Percentiles rank a stretch among this genome's conserved stretches.
phyloP scores from a whole-genome alignment of 1,140 invertebrate species.

The Tetragonula clypearis region DNA sequence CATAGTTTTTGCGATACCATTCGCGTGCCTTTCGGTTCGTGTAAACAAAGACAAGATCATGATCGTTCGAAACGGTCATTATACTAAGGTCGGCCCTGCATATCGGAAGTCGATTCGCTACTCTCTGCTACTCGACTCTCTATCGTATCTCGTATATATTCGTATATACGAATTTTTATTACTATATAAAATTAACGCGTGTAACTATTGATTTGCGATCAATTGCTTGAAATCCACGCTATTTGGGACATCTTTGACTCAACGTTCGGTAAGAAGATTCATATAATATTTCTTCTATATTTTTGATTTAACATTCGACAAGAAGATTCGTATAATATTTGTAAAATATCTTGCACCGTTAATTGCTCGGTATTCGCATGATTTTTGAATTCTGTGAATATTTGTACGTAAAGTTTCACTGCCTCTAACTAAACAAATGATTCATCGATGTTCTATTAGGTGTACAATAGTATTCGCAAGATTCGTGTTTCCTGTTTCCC shows the following conservation, averaged over 20 bases:
- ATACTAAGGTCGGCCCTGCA: slow-evolving; percentile 33
- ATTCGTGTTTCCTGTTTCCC: not conserved
- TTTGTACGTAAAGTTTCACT: not conserved
- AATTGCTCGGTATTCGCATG: not conserved
- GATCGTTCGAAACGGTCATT: not conserved
- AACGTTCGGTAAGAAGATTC: not conserved
- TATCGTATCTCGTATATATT: not conserved
- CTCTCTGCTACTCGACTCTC: not conserved
- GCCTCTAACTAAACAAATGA: not conserved
- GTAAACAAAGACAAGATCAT: slow-evolving; percentile 49
- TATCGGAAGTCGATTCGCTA: slow-evolving; percentile 7
- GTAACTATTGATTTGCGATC: not conserved
- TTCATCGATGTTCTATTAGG: not conserved
- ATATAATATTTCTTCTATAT: not conserved
- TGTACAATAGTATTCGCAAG: not conserved
- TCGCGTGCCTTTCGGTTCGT: slow-evolving; percentile 31
- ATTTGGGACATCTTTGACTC: not conserved
- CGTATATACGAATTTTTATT: not conserved
- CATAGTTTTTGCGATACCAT: slow-evolving; percentile 24
- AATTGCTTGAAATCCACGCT: not conserved
- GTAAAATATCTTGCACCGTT: too few species aligned
- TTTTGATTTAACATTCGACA: too few species aligned
- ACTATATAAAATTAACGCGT: not conserved
- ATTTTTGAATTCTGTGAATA: not conserved
- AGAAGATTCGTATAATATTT: too few species aligned